phyloP scores from a whole-genome alignment of 2,113 vertebrate genomes.

The Poeciliopsis occidentalis region DNA sequence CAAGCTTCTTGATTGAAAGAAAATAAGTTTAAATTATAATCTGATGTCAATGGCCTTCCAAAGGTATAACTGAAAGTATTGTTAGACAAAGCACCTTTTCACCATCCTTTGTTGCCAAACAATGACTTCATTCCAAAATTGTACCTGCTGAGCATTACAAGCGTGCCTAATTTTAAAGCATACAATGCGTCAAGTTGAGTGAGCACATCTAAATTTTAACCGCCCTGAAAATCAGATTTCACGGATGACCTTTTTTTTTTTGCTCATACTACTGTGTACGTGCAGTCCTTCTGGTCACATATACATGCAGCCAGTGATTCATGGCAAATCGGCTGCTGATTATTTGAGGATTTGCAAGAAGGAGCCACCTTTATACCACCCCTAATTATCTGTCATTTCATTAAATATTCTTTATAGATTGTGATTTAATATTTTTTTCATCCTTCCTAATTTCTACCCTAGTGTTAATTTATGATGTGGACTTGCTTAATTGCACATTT shows the following conservation, averaged over 20 bases:
- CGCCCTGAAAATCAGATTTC: constrained; percentile 20
- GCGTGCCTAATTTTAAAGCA: constrained; percentile 12
- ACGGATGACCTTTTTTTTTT: constrained; percentile 10
- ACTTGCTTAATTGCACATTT: constrained; percentile 59
- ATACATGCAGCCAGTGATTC: constrained; percentile 1
- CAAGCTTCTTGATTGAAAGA: background rate
- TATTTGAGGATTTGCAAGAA: constrained; percentile 22
- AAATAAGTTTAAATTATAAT: background rate
- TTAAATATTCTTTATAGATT: constrained; percentile 28
- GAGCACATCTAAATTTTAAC: background rate
- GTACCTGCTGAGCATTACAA: background rate
- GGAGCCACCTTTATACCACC: background rate
- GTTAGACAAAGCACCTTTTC: background rate
- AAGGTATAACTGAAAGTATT: background rate
- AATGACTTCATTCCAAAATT: background rate
- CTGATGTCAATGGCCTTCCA: too few relatives aligned
- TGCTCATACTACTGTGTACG: background rate
- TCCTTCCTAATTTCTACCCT: constrained; percentile 35
- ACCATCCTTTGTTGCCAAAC: constrained; percentile 2
- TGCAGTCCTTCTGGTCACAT: background rate
- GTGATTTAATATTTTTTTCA: constrained; percentile 26
- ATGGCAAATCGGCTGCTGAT: constrained; percentile 32
- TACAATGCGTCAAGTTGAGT: background rate
- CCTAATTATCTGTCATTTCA: constrained; percentile 57
- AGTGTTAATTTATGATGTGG: constrained; percentile 51